Evolutionary conservation across 2,888 invertebrate genomes (phyloP).

Genomic region (Lasioglossum oenotherae): DNA sequence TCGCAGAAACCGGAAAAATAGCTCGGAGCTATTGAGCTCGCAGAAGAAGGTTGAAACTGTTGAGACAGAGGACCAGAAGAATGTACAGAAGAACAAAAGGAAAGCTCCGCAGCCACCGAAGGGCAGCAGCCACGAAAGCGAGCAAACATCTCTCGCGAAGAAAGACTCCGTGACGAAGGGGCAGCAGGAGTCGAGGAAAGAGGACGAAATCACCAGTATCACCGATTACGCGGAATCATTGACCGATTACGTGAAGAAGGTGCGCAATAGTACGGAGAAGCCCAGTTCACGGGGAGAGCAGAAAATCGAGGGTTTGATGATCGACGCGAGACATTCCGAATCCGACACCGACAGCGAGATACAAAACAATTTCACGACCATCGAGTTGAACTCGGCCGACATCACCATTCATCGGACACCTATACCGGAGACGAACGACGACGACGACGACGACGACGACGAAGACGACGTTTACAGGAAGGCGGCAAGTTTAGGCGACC

Average conservation of each 20-base stretch:
- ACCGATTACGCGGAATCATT: slow-evolving; percentile 76
- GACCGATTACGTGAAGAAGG: slow-evolving; percentile 72
- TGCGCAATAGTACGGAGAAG: slow-evolving; percentile 65
- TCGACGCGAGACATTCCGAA: slow-evolving; percentile 82
- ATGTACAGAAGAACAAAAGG: slow-evolving; percentile 86
- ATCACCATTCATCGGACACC: slow-evolving; percentile 89
- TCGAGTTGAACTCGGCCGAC: slow-evolving; percentile 90
- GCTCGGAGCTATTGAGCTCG: slow-evolving; percentile 72
- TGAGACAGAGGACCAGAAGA: slow-evolving; percentile 85
- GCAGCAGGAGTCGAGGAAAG: slow-evolving; percentile 42
- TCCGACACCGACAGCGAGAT: slow-evolving; percentile 85
- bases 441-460: slow-evolving; percentile 84
- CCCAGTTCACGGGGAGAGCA: slow-evolving; percentile 50
- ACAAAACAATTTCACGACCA: slow-evolving; percentile 86
- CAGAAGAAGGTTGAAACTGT: slow-evolving; percentile 62
- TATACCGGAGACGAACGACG: slow-evolving; percentile 82
- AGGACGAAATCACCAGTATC: slow-evolving; percentile 76
- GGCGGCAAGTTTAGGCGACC: slow-evolving; percentile 92
- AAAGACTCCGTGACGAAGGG: slow-evolving; percentile 37
- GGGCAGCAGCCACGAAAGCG: slow-evolving; percentile 24
- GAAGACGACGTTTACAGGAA: slow-evolving; percentile 88
- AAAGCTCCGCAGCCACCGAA: slow-evolving; percentile 91
- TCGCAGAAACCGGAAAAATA: slow-evolving; percentile 88
- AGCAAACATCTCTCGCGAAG: not conserved
- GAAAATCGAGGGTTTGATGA: slow-evolving; percentile 41